Base-by-base conservation (phyloP, 2,113 vertebrate species). In the Leptobrachium ailaonicum region DNA sequence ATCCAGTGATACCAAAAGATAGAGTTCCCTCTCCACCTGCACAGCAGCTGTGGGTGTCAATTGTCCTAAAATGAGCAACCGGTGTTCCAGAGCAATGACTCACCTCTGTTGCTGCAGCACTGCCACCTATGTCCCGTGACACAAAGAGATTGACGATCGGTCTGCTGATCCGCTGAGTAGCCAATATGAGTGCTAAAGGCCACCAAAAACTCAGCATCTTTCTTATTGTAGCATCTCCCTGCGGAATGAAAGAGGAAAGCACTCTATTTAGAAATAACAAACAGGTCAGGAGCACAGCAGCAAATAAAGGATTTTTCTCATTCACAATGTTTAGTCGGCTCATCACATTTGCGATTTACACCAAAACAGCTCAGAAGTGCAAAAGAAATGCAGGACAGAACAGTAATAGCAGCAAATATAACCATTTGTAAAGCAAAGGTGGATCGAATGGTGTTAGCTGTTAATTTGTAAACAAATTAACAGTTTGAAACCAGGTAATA, bases 161-260 rank as follows among this genome's bases (percentile, higher is more conserved):
- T 71, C 98, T 89, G 45, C 98, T 99, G 89, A 99, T 99, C 66
- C 97, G 86, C 88, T 99, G 98, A 4, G 97, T 99, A 41, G 98
- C 98, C 85, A 99, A 83, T 86, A 98, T 98, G 75, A 99, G 94
- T 0, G 97, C 97, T 89, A 99, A 86, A 32, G 97, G 97, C 97
- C 97, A 99, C 97, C 97, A 99, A 90, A 99, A 99, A 79, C 92
- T 95, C 84, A 99, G 90, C 97, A 99, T 99, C 92, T 96, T 98
- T 82, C 90, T 95, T 88, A 99, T 89, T 1, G 97, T 98, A 72
- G 96, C 96, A 41, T 99, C 97, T 4, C 98, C 98, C 98, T 99
- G 87, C 1, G 87, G 83, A 2, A 56, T 74, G 44, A 83, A 82
- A 71, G 1, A 75, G 53, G 76, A 44, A 74, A 40, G 0, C 72